phyloP scores from a whole-genome alignment of 1,140 invertebrate species.

The Telenomus remus region DNA sequence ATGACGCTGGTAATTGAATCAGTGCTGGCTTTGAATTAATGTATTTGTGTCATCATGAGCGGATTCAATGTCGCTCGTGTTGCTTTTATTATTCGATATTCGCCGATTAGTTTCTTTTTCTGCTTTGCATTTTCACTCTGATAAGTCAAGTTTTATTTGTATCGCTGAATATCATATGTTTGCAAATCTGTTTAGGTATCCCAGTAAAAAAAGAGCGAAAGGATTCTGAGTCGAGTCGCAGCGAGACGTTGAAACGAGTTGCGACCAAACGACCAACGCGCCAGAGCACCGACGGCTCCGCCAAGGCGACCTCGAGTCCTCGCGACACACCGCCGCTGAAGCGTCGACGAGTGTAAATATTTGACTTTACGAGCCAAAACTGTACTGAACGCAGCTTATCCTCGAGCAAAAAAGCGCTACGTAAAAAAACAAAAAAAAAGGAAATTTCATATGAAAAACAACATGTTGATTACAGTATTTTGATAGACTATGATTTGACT shows the following conservation, averaged over 20 bases:
- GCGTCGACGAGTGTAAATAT: conserved; percentile 69
- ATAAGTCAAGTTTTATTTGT: not conserved
- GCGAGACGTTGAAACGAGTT: conserved; percentile 66
- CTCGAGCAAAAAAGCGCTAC: not conserved
- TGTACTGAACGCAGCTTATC: not conserved
- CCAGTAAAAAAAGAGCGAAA: conserved; percentile 71
- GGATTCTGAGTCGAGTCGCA: conserved; percentile 69
- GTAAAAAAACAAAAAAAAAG: too few species aligned
- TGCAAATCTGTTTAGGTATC: conserved; percentile 51
- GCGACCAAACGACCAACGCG: conserved; percentile 72
- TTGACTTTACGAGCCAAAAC: conserved; percentile 13
- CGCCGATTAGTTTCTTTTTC: not conserved
- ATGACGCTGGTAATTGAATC: conserved; percentile 61
- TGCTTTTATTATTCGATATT: not conserved
- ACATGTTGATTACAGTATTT: conserved; percentile 30
- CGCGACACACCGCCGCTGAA: conserved; percentile 72
- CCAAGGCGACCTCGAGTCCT: conserved; percentile 71
- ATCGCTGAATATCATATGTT: not conserved
- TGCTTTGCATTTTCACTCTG: too few species aligned
- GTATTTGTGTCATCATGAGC: too few species aligned
- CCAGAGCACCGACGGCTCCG: conserved; percentile 70
- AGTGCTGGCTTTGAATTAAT: conserved; percentile 1
- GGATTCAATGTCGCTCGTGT: not conserved
- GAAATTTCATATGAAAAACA: conserved; percentile 3
- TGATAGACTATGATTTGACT: conserved; percentile 28